phyloP scores from a whole-genome alignment of 2,113 vertebrate species.

The Neolamprologus sp. region DNA sequence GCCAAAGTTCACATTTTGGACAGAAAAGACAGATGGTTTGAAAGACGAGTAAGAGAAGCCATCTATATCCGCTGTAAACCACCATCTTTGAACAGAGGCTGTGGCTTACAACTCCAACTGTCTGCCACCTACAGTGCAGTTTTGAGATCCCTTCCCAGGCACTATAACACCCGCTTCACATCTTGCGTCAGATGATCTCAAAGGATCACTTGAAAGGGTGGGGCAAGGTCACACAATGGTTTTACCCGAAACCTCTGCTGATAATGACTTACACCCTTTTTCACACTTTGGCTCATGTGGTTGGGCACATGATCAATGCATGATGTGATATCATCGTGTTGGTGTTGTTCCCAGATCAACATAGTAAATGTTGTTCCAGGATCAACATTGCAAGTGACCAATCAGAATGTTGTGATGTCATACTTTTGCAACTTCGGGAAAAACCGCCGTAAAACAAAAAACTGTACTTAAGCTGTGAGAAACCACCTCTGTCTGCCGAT shows the following conservation, averaged over 20 bases:
- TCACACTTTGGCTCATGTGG: no score
- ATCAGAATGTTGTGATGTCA: background rate
- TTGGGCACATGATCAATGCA: no score
- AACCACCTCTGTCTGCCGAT: rapidly evolving
- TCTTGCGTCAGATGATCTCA: no score
- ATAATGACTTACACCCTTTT: no score
- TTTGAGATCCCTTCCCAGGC: background rate
- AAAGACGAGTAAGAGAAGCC: background rate
- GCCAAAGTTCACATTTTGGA: background rate
- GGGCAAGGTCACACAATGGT: no score
- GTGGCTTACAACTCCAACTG: background rate
- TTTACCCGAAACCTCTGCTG: no score
- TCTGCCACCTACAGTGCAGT: background rate
- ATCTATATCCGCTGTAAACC: background rate
- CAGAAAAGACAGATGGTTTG: background rate
- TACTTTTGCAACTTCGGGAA: background rate
- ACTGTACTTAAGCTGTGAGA: no score
- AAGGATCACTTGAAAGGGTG: no score
- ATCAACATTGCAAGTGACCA: background rate
- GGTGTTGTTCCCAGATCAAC: no score
- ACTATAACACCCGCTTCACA: no score
- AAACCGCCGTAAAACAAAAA: rapidly evolving
- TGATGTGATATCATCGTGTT: no score
- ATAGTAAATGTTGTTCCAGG: no score
- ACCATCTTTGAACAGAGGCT: background rate